These are phyloP conservation scores for Neuroterus valhalla DNA, from an alignment of 1,140 invertebrate species.

Conservation along the genomic window DNA sequence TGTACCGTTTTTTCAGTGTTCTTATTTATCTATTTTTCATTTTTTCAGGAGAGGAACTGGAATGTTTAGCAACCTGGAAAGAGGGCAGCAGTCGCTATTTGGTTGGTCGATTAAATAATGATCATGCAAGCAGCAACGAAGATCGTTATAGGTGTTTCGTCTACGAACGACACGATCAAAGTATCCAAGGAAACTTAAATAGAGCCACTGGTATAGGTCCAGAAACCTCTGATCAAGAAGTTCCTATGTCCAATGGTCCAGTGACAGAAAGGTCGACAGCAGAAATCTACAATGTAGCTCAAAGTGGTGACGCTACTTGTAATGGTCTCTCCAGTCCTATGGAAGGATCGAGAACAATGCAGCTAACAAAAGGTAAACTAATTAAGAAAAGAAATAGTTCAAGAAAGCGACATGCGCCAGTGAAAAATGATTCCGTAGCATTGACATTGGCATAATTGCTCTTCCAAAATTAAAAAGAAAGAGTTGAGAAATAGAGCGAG, in stretches of 20 bases:
- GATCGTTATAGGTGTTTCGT: constrained; percentile 95
- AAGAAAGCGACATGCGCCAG: too few relatives aligned
- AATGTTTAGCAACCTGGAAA: constrained; percentile 91
- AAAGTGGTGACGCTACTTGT: constrained; percentile 92
- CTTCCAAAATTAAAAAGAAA: too few relatives aligned
- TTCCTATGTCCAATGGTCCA: constrained; percentile 55
- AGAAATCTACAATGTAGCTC: constrained; percentile 84
- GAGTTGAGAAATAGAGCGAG: too few relatives aligned
- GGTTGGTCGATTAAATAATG: constrained; percentile 86
- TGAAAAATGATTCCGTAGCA: too few relatives aligned
- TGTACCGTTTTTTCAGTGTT: too few relatives aligned
- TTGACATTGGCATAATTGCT: too few relatives aligned
- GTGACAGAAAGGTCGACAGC: constrained; percentile 64
- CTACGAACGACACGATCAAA: constrained; percentile 83
- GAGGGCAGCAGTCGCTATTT: constrained; percentile 91
- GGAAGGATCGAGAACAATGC: constrained; percentile 86
- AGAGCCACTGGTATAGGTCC: constrained; percentile 53
- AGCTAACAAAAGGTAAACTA: constrained; percentile 80
- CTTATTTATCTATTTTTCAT: constrained; percentile 36
- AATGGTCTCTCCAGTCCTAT: constrained; percentile 88
- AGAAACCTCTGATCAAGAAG: constrained; percentile 17
- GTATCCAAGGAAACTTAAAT: constrained; percentile 59
- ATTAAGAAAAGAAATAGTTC: too few relatives aligned
- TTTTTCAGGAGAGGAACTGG: constrained; percentile 87
- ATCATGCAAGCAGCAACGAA: constrained; percentile 91